A percentile compares a stretch with the other conserved stretches of the same genome.
Evolutionary conservation across 2,113 vertebrate genomes (phyloP).

Genomic region (Heteronetta atricapilla): DNA sequence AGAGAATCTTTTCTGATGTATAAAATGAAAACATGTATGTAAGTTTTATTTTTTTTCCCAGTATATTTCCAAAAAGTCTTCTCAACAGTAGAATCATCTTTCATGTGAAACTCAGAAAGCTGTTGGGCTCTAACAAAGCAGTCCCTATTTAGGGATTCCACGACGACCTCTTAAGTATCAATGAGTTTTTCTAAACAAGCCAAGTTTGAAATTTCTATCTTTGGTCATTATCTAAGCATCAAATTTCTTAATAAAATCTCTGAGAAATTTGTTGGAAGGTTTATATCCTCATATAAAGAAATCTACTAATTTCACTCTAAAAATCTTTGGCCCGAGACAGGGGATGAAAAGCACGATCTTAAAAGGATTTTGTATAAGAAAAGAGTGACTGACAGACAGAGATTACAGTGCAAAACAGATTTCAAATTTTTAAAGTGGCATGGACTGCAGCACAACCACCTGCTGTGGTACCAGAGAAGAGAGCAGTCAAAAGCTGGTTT

Average conservation of each 20-base stretch:
- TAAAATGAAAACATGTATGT: not conserved
- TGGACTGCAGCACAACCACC: not conserved
- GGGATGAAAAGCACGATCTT: not conserved
- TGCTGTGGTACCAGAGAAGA: not conserved
- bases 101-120: not conserved
- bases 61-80: not conserved
- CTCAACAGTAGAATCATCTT: not conserved
- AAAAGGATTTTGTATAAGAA: not conserved
- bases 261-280: not conserved
- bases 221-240: not conserved
- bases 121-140: not conserved
- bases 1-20: not conserved
- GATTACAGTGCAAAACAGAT: not conserved
- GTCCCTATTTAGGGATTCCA: not conserved
- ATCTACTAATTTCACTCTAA: not conserved
- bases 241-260: conserved; percentile 1
- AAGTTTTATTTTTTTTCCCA: not conserved
- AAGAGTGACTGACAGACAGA: not conserved
- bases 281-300: conserved; percentile 17
- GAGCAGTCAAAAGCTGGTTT: not conserved
- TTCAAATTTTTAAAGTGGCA: not conserved
- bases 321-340: not conserved
- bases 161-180: not conserved
- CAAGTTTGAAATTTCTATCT: not conserved
- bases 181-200: not conserved